Evolutionary conservation across 2,888 invertebrate genomes (phyloP).

Genomic region (Luperina testacea): DNA sequence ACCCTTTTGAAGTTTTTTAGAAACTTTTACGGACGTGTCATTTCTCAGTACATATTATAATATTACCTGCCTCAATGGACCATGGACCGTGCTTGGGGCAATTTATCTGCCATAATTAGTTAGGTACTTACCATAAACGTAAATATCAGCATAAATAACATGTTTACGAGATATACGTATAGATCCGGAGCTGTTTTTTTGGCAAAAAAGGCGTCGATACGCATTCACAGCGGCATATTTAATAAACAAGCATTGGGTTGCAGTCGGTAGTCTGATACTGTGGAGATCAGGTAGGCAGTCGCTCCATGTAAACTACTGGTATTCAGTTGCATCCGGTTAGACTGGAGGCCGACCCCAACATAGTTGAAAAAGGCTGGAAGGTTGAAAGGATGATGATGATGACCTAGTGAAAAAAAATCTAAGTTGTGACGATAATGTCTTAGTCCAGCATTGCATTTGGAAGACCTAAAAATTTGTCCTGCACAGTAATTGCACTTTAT

Average conservation of each 20-base stretch:
- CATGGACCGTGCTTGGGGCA: background rate
- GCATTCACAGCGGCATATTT: background rate
- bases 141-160: conserved; percentile 8
- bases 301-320: too few relatives aligned
- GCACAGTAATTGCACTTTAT: background rate
- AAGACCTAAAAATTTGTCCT: background rate
- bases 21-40: background rate
- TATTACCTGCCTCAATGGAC: background rate
- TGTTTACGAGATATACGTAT: conserved; percentile 1
- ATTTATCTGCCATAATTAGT: background rate
- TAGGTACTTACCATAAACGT: background rate
- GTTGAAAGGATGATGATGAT: too few relatives aligned
- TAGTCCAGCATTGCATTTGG: background rate
- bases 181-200: background rate
- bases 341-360: too few relatives aligned
- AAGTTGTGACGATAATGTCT: background rate
- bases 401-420: too few relatives aligned
- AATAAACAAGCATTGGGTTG: too few relatives aligned
- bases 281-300: background rate
- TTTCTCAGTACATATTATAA: background rate
- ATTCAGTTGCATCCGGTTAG: too few relatives aligned
- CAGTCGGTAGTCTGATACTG: too few relatives aligned
- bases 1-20: background rate
- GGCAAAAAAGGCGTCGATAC: conserved; percentile 8
- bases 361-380: too few relatives aligned